These are phyloP conservation scores for Formica exsecta DNA, from an alignment of 1,140 invertebrate genomes.

Conservation along the genomic window DNA sequence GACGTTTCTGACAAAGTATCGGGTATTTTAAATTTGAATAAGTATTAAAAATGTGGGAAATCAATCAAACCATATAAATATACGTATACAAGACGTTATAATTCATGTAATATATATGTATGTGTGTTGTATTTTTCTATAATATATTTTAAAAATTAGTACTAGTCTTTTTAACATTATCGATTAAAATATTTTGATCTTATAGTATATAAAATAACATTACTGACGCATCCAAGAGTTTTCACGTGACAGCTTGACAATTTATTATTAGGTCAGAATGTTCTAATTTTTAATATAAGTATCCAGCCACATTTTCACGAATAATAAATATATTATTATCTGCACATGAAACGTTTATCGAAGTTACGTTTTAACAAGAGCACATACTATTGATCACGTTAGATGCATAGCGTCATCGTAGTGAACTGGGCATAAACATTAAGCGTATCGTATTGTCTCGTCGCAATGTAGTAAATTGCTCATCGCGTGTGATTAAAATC, in stretches of 20 bases:
- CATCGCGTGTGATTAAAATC: too few species aligned
- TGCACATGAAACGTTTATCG: neutral
- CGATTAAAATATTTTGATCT: neutral
- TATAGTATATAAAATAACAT: neutral
- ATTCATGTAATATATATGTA: neutral
- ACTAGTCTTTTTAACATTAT: neutral
- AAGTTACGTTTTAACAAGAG: too few species aligned
- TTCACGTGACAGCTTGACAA: conserved; percentile 17
- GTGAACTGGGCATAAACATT: too few species aligned
- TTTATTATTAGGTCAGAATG: neutral
- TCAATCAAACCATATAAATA: neutral
- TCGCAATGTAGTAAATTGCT: too few species aligned
- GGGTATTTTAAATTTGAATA: neutral
- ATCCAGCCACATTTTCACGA: neutral
- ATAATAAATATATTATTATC: conserved; percentile 17
- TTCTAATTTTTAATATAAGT: conserved; percentile 17
- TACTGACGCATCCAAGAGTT: neutral
- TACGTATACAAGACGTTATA: neutral
- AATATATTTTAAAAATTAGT: too few species aligned
- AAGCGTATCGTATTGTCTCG: too few species aligned
- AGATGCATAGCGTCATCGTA: too few species aligned
- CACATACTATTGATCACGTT: too few species aligned
- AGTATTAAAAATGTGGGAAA: neutral
- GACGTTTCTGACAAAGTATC: too few species aligned
- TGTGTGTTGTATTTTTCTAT: neutral